phyloP scores from a whole-genome alignment of 2,113 vertebrate genomes.

The Tychaedon coryphoeus region DNA sequence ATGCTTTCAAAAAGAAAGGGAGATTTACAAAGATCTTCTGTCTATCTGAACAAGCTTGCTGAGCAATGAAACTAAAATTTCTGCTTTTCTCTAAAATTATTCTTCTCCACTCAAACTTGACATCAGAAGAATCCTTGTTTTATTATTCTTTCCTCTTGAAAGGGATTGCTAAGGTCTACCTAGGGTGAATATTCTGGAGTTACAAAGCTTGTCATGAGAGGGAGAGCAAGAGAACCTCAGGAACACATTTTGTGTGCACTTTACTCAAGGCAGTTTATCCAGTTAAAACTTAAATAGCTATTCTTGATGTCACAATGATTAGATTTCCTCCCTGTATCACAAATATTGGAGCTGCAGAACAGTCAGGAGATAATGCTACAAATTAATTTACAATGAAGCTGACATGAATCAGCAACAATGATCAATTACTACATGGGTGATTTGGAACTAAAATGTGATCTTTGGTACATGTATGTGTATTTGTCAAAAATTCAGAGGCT shows the following conservation, averaged over 20 bases:
- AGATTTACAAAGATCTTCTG: neutral
- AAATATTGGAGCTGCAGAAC: neutral
- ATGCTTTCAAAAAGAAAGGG: neutral
- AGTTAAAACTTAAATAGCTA: neutral
- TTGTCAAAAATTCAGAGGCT: neutral
- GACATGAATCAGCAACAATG: neutral
- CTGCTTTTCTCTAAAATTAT: neutral
- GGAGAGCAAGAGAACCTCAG: neutral
- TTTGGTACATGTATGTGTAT: fast-evolving
- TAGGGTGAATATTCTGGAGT: neutral
- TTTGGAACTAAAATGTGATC: neutral
- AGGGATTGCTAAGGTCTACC: neutral
- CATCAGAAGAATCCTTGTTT: neutral
- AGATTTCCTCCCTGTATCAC: neutral
- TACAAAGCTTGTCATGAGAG: neutral
- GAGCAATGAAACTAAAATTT: neutral
- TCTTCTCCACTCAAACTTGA: neutral
- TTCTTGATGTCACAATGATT: neutral
- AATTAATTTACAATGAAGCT: neutral
- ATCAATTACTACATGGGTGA: neutral
- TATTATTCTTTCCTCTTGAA: neutral
- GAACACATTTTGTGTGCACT: neutral
- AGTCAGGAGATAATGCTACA: neutral
- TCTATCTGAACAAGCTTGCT: neutral
- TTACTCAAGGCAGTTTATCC: neutral